phyloP scores from a whole-genome alignment of 2,888 invertebrate species.

The Agrotis ipsilon region DNA sequence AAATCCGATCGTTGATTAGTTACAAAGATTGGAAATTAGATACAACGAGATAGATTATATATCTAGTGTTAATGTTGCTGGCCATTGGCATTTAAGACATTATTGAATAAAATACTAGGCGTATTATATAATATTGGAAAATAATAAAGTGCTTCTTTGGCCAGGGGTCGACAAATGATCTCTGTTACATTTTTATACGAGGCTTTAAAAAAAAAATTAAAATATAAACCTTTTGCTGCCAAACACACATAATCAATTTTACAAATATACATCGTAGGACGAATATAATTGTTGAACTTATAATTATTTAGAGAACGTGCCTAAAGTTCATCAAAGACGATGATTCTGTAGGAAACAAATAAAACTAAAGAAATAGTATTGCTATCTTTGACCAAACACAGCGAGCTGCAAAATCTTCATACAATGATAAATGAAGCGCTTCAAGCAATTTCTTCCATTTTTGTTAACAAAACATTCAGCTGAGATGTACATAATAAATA shows the following conservation, averaged over 20 bases:
- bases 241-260: slow-evolving; percentile 62
- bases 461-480: slow-evolving; percentile 28
- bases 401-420: background rate
- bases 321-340: background rate
- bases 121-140: slow-evolving; percentile 19
- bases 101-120: slow-evolving; percentile 19
- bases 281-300: slow-evolving; percentile 8
- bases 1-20: too few species aligned
- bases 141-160: slow-evolving; percentile 33
- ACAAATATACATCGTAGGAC: slow-evolving; percentile 20
- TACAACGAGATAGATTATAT: too few species aligned
- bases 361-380: slow-evolving; percentile 2
- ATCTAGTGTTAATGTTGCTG: slow-evolving; percentile 8
- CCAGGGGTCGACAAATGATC: slow-evolving; percentile 54
- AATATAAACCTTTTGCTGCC: slow-evolving; percentile 57
- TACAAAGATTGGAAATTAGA: too few species aligned
- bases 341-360: background rate
- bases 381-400: background rate
- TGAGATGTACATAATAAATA: slow-evolving; percentile 49
- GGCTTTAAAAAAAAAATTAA: slow-evolving; percentile 46
- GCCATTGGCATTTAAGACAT: slow-evolving; percentile 14
- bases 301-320: slow-evolving; percentile 1
- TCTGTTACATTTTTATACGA: slow-evolving; percentile 52
- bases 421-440: slow-evolving; percentile 9
- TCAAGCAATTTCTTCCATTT: slow-evolving; percentile 16